phyloP scores from a whole-genome alignment of 2,113 vertebrate genomes.

The Engraulis encrasicolus region DNA sequence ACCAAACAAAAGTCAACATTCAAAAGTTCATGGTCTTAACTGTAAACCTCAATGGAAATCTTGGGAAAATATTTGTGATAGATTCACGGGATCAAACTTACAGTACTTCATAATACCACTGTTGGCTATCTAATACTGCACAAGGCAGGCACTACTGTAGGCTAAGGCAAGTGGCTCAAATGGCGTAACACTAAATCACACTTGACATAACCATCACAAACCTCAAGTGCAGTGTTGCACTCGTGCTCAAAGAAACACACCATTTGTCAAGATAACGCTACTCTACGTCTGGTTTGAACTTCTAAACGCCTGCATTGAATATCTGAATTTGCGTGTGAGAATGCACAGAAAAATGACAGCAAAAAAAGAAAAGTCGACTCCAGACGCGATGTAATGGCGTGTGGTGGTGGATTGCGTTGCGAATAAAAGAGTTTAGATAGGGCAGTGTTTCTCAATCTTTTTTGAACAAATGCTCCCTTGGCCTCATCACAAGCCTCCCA shows the following conservation, averaged over 20 bases:
- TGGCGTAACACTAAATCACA: neutral
- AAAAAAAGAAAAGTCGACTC: too few relatives aligned
- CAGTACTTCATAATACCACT: neutral
- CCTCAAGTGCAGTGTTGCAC: neutral
- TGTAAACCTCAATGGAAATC: neutral
- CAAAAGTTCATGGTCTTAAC: neutral
- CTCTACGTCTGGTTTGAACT: neutral
- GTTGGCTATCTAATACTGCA: neutral
- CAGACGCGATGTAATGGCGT: too few relatives aligned
- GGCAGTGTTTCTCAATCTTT: too few relatives aligned
- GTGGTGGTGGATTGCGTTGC: too few relatives aligned
- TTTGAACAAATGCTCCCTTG: too few relatives aligned
- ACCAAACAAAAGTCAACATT: neutral
- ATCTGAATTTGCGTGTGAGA: too few relatives aligned
- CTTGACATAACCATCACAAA: neutral
- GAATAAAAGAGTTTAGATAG: too few relatives aligned
- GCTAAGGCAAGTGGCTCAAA: neutral
- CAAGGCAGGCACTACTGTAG: too few relatives aligned
- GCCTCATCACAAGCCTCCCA: too few relatives aligned
- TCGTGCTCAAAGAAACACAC: neutral
- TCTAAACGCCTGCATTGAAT: too few relatives aligned
- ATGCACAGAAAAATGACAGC: too few relatives aligned
- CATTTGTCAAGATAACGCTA: neutral
- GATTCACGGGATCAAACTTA: neutral
- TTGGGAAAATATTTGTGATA: neutral